Percentiles rank a stretch among this genome's conserved stretches.
phyloP scores from a whole-genome alignment of 2,888 invertebrate species.

The Stictocephala bisonia region DNA sequence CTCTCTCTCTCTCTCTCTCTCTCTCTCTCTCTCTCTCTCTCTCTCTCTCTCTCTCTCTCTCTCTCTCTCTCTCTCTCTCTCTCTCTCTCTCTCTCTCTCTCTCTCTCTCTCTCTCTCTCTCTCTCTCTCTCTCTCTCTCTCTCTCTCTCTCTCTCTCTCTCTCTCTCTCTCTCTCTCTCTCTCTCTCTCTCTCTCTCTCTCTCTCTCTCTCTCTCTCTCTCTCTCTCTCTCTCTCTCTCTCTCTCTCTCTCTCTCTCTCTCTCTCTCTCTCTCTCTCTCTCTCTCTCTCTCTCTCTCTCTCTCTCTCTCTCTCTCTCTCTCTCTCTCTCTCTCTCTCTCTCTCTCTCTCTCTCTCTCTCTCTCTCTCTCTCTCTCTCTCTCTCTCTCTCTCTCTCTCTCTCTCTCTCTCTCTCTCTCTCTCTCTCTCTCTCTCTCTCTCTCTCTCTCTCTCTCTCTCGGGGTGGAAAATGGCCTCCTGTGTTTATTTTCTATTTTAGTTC shows the following conservation, averaged over 20 bases:
- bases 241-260: neutral
- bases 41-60: neutral
- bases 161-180: conserved; percentile 2
- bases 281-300: neutral
- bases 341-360: too few relatives aligned
- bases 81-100: neutral
- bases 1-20: neutral
- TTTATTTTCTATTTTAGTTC: neutral
- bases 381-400: too few relatives aligned
- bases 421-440: too few relatives aligned
- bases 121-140: conserved; percentile 6
- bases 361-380: too few relatives aligned
- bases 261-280: neutral
- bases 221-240: neutral
- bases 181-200: neutral
- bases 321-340: too few relatives aligned
- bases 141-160: conserved; percentile 15
- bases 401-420: too few relatives aligned
- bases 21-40: neutral
- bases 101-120: neutral
- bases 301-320: neutral
- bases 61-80: neutral
- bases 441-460: too few relatives aligned
- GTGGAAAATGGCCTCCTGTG: neutral
- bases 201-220: neutral